Conservation (phyloP, 2,797 vertebrate genomes). For the Phoebastria nigripes region DNA sequence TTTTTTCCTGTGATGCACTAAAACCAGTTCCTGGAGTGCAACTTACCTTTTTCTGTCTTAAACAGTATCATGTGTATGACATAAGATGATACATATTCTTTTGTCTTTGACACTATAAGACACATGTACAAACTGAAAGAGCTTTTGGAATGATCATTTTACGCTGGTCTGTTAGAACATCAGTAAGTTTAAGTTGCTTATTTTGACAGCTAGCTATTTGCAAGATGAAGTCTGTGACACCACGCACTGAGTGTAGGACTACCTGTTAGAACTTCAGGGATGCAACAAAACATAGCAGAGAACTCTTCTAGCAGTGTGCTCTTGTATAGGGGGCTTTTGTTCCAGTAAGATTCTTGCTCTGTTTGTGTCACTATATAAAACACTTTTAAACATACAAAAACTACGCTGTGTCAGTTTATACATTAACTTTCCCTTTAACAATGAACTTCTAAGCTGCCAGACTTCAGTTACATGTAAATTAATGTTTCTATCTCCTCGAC, state of each 20-base stretch:
- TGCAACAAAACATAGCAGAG: not conserved
- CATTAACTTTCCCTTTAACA: not conserved
- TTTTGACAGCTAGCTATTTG: not conserved
- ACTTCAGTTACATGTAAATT: not conserved
- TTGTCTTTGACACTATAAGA: not conserved
- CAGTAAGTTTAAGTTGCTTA: not conserved
- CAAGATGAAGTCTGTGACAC: not conserved
- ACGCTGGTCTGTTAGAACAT: not conserved
- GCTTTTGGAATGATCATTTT: not conserved
- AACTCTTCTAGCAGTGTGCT: not conserved
- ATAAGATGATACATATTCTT: not conserved
- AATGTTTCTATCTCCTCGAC: not conserved
- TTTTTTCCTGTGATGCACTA: not conserved
- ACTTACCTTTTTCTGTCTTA: not conserved
- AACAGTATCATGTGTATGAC: not conserved
- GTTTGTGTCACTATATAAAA: not conserved
- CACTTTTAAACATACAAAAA: not conserved
- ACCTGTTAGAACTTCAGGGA: not conserved
- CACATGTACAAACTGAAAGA: not conserved
- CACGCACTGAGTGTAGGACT: not conserved
- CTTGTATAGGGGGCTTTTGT: not conserved
- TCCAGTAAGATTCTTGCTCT: not conserved
- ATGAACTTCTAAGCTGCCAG: not conserved
- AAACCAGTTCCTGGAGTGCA: not conserved
- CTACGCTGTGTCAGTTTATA: not conserved